A percentile compares a stretch with the other conserved stretches of the same genome.
phyloP scores from a whole-genome alignment of 2,888 invertebrate genomes.

The Gerris lacustris region DNA sequence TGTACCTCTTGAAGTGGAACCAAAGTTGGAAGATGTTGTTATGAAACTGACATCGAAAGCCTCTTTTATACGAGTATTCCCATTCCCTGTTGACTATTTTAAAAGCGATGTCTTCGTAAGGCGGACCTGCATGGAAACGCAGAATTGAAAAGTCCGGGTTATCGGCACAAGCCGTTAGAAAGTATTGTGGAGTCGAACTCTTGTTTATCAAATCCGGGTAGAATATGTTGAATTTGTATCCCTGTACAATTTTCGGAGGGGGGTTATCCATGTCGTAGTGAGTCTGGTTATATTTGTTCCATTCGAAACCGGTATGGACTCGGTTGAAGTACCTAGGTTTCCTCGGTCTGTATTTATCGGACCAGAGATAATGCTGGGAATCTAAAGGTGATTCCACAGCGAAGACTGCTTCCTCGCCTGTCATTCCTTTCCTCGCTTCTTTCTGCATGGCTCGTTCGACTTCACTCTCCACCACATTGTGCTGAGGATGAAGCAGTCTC shows the following conservation, averaged over 20 bases:
- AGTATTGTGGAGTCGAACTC: slow-evolving; percentile 81
- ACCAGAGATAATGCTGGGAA: slow-evolving; percentile 82
- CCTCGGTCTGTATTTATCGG: slow-evolving; percentile 93
- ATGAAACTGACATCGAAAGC: slow-evolving; percentile 97
- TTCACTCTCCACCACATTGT: background rate
- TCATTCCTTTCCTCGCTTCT: slow-evolving; percentile 74
- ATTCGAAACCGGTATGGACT: slow-evolving; percentile 94
- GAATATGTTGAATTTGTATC: slow-evolving; percentile 99
- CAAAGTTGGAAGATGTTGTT: slow-evolving; percentile 99
- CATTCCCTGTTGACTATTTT: slow-evolving; percentile 98
- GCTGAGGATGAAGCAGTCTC: slow-evolving; percentile 36
- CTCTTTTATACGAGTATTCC: slow-evolving; percentile 97
- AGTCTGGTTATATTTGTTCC: slow-evolving; percentile 99
- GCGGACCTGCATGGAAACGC: slow-evolving; percentile 94
- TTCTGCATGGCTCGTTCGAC: slow-evolving; percentile 50
- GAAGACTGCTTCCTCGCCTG: slow-evolving; percentile 77
- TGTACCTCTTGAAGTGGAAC: slow-evolving; percentile 98
- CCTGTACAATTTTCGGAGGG: slow-evolving; percentile 98
- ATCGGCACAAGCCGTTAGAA: slow-evolving; percentile 75
- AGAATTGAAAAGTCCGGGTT: slow-evolving; percentile 91
- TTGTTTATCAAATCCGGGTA: slow-evolving; percentile 98
- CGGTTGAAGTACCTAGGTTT: slow-evolving; percentile 97
- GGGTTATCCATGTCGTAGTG: slow-evolving; percentile 99
- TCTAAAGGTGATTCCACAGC: slow-evolving; percentile 79
- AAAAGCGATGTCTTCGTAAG: slow-evolving; percentile 98